phyloP scores from a whole-genome alignment of 2,113 vertebrate species.

The Anarhynchus alexandrinus region DNA sequence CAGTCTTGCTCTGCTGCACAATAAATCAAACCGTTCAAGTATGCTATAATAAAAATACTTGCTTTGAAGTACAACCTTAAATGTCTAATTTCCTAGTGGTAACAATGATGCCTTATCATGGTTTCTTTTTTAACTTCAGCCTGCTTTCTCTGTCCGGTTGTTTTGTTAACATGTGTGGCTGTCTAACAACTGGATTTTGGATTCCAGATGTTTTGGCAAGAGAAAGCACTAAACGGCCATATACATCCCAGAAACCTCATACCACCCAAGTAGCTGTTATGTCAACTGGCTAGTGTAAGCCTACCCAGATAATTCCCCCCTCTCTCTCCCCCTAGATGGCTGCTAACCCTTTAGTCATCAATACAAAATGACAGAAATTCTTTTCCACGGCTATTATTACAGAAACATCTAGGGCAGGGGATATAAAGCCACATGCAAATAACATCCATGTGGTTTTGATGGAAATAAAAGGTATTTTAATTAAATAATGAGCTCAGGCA shows the following conservation, averaged over 20 bases:
- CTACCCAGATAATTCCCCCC: constrained; percentile 39
- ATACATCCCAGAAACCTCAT: constrained; percentile 59
- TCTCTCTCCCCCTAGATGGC: not conserved
- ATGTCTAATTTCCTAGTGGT: constrained; percentile 67
- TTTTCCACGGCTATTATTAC: constrained; percentile 32
- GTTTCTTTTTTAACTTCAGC: not conserved
- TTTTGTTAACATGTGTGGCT: constrained; percentile 70
- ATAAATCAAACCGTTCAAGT: constrained; percentile 70
- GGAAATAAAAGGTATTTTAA: constrained; percentile 57
- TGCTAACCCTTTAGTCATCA: constrained; percentile 66
- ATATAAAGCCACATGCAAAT: constrained; percentile 47
- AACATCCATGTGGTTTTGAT: constrained; percentile 61
- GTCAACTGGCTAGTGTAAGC: constrained; percentile 46
- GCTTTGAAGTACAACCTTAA: constrained; percentile 75
- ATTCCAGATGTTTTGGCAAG: constrained; percentile 77
- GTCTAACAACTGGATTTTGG: constrained; percentile 70
- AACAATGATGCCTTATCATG: constrained; percentile 58
- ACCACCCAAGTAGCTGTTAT: constrained; percentile 76
- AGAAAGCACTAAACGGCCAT: constrained; percentile 43
- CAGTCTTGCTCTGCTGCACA: constrained; percentile 46
- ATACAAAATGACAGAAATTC: constrained; percentile 65
- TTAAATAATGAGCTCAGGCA: constrained; percentile 52
- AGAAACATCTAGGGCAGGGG: constrained; percentile 1
- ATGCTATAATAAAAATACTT: constrained; percentile 72
- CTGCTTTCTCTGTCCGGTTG: constrained; percentile 49